phyloP scores from a whole-genome alignment of 2,888 invertebrate genomes.

The Tachina fera region DNA sequence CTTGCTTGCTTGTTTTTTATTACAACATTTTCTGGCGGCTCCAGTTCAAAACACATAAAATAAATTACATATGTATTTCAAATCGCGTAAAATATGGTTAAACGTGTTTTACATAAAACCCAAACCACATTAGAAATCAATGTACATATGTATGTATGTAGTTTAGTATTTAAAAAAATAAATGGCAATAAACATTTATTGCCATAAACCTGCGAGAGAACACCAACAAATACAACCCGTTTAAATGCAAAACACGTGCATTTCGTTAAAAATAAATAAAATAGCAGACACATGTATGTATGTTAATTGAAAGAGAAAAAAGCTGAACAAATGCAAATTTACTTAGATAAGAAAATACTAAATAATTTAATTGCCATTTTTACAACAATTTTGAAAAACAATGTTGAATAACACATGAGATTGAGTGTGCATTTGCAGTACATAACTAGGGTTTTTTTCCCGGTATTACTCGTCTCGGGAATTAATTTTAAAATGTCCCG shows the following conservation, averaged over 20 bases:
- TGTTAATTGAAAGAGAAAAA: background rate
- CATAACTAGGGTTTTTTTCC: too few relatives aligned
- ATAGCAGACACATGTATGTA: too few relatives aligned
- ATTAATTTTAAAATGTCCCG: too few relatives aligned
- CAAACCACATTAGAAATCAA: slow-evolving; percentile 30
- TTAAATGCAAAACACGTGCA: slow-evolving; percentile 69
- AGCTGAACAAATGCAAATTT: slow-evolving; percentile 35
- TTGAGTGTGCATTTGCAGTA: background rate
- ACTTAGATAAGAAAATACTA: slow-evolving; percentile 33
- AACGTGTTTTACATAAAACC: slow-evolving; percentile 48
- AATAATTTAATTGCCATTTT: slow-evolving; percentile 42
- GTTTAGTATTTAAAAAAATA: slow-evolving; percentile 45
- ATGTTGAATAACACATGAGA: slow-evolving; percentile 42
- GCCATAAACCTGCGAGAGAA: slow-evolving; percentile 9
- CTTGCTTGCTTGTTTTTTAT: background rate
- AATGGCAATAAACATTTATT: slow-evolving; percentile 51
- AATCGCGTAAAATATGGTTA: slow-evolving; percentile 9
- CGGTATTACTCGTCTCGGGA: too few relatives aligned
- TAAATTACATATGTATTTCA: slow-evolving; percentile 2
- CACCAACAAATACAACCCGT: slow-evolving; percentile 37
- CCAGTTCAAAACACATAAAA: slow-evolving; percentile 6
- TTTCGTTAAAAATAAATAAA: background rate
- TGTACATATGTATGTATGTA: too few relatives aligned
- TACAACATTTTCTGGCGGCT: slow-evolving; percentile 31
- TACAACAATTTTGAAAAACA: slow-evolving; percentile 17